phyloP scores from a whole-genome alignment of 2,797 vertebrate species.

The Peromyscus melanophrys region DNA sequence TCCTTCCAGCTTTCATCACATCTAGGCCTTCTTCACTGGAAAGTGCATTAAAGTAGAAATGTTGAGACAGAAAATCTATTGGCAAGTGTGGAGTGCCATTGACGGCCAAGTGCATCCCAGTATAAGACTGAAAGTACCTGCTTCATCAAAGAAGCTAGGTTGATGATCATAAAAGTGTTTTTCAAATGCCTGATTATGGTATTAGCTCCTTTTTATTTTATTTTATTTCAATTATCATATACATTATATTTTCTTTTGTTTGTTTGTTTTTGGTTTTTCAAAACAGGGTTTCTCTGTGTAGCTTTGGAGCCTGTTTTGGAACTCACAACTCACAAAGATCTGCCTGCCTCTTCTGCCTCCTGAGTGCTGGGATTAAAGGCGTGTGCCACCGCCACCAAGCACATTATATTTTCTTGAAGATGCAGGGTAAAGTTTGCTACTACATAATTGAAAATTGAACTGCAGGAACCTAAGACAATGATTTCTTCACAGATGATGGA shows the following conservation, averaged over 20 bases:
- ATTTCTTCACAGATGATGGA: neutral
- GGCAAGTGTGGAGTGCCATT: neutral
- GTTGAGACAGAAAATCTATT: constrained; percentile 8
- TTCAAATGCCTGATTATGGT: neutral
- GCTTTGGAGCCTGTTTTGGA: neutral
- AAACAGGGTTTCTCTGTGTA: neutral
- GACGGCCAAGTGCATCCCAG: neutral
- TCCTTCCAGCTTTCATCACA: neutral
- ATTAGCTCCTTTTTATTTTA: neutral
- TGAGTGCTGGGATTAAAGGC: neutral
- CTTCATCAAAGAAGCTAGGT: neutral
- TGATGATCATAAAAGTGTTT: neutral
- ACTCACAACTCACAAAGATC: neutral
- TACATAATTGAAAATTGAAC: neutral
- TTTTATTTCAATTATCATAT: neutral
- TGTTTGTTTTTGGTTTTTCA: neutral
- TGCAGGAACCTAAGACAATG: neutral
- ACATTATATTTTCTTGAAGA: constrained; percentile 6
- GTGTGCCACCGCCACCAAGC: neutral
- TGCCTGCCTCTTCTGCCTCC: neutral
- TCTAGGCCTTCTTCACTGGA: neutral
- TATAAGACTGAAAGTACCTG: neutral
- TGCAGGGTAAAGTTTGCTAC: neutral
- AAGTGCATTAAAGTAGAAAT: neutral
- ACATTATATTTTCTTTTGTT: neutral